Evolutionary conservation across 2,888 invertebrate species (phyloP), one percentile per base, ranked within the genome.

Genomic region (Argyresthia goedartella): DNA sequence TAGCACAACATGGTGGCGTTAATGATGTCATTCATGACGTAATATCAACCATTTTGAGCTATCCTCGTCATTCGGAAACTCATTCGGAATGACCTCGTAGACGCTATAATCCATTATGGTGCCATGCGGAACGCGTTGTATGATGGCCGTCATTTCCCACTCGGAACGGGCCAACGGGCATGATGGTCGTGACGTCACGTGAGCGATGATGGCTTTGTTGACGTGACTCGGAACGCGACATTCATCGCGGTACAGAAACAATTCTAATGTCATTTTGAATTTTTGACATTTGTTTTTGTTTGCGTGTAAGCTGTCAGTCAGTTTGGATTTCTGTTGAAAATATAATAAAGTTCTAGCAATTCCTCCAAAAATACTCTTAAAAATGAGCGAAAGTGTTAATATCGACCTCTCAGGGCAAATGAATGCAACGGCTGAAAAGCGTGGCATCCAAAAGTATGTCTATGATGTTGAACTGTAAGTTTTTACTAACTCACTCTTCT

Each of bases 401-500:
- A 81, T 87, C 54, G 87, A 87, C 63, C 64, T 87, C 53, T 76
- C 85, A 4, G 87, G 87, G 52, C 86, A 87, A 72, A 87, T 87
- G 35, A 77, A 73, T 64, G 74, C 86, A 13, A 70, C 79, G 11
- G 60, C 71, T 8, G 82, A 85, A 62, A 85, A 82, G 59, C 80
- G 71, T 67, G 84, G 85, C 56, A 81, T 86, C 52, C 81, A 82
- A 77, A 87, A 87, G 87, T 87, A 86, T 79, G 86, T 86, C 65
- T 77, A 76, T 80, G 76, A 84, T 69, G 63, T 81, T 70, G 85
- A 86, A 74, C 67, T 79, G 85, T 85, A 81, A 85, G 84, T 84
- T 54, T 34, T 42, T 42, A 25, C 45, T 60, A 68, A 62, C 66
- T 64, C 62, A 56, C 45, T 44, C 59, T 57, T 57, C 65, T 72